These are phyloP conservation scores for Pipistrellus pygmaeus DNA, from an alignment of 2,797 vertebrate species.

Conservation along the genomic window DNA sequence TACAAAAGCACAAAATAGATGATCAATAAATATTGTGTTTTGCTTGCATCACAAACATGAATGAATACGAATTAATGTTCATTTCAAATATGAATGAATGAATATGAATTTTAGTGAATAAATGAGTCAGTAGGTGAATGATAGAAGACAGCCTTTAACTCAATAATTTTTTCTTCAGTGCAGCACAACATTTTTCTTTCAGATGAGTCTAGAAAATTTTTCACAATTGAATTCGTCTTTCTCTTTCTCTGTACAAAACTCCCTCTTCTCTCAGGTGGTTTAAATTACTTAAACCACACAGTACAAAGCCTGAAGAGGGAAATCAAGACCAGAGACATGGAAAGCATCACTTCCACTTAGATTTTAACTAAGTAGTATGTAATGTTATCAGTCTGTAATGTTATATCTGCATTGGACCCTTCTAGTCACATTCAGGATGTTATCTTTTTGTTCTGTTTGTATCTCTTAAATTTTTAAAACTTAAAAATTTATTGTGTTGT, in stretches of 20 bases:
- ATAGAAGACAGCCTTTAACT: not conserved
- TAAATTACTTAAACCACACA: conserved; percentile 43
- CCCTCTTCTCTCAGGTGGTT: not conserved
- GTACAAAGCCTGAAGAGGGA: conserved; percentile 18
- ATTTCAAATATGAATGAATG: not conserved
- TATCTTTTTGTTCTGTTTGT: conserved; percentile 32
- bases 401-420: not conserved
- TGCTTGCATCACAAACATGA: not conserved
- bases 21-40: conserved; percentile 2
- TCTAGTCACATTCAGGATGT: not conserved
- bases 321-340: conserved; percentile 15
- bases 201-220: conserved; percentile 34
- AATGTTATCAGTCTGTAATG: no score
- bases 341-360: conserved; percentile 44
- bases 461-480: conserved; percentile 44
- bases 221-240: conserved; percentile 16
- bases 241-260: not conserved
- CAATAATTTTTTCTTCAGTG: not conserved
- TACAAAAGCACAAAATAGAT: conserved; percentile 24
- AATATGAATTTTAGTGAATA: not conserved
- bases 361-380: conserved; percentile 17
- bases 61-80: no score
- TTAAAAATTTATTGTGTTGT: conserved; percentile 37
- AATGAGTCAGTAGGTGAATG: not conserved
- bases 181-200: not conserved